A percentile compares a stretch with the other conserved stretches of the same genome.
Conservation (phyloP, 2,888 invertebrate genomes). For the Stenolophus ochropezus region DNA sequence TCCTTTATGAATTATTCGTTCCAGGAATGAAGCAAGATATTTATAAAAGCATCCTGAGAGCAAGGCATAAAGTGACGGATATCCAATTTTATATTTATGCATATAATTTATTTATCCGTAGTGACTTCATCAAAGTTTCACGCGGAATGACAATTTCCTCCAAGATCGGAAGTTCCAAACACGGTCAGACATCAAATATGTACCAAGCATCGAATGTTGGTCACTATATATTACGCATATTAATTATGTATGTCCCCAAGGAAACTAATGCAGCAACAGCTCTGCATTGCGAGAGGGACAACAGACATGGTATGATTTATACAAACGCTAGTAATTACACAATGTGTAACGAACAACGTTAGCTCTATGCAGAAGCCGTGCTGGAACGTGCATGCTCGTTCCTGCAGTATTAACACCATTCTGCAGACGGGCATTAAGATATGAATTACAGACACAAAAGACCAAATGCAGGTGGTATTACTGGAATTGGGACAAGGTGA, state of each 20-base stretch:
- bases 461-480: slow-evolving; percentile 24
- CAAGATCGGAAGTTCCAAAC: background rate
- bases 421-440: slow-evolving; percentile 38
- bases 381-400: slow-evolving; percentile 33
- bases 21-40: background rate
- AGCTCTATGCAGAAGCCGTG: background rate
- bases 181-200: slow-evolving; percentile 13
- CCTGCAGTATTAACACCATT: slow-evolving; percentile 33
- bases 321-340: slow-evolving; percentile 48
- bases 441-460: slow-evolving; percentile 45
- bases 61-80: background rate
- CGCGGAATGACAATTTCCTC: background rate
- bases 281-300: slow-evolving; percentile 4
- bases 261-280: slow-evolving; percentile 16
- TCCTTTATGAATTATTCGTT: background rate
- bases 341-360: slow-evolving; percentile 4
- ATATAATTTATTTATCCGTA: background rate
- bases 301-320: slow-evolving; percentile 43
- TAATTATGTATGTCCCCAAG: slow-evolving; percentile 31
- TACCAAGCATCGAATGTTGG: slow-evolving; percentile 22
- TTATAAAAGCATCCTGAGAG: background rate
- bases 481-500: slow-evolving; percentile 1
- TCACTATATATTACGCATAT: slow-evolving; percentile 33
- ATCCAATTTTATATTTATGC: background rate
- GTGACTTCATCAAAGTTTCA: background rate